Evolutionary conservation across 2,113 vertebrate species (phyloP).

Genomic region (Phycodurus eques): DNA sequence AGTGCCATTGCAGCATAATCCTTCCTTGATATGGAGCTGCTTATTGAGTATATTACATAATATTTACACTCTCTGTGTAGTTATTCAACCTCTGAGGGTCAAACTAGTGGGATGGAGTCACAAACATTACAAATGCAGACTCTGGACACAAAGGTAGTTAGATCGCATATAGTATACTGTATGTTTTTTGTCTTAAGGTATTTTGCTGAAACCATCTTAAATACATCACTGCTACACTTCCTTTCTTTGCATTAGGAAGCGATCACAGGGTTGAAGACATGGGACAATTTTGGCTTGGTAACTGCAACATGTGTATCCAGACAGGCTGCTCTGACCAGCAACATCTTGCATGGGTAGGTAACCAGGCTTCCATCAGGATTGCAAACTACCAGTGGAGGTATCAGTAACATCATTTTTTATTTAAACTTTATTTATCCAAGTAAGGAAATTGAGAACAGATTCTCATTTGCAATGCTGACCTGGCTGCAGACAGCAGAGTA

Average conservation of each 20-base stretch:
- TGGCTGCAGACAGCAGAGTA: too few relatives aligned
- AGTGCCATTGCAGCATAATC: background rate
- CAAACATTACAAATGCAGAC: conserved; percentile 72
- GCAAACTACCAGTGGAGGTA: background rate
- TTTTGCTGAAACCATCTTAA: background rate
- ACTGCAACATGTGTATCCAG: conserved; percentile 58
- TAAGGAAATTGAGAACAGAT: too few relatives aligned
- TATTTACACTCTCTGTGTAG: conserved; percentile 20
- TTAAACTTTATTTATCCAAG: too few relatives aligned
- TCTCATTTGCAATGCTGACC: too few relatives aligned
- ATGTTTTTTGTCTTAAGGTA: background rate
- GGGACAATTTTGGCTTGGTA: conserved; percentile 77
- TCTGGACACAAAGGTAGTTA: conserved; percentile 75
- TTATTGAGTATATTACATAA: background rate
- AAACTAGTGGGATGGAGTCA: conserved; percentile 50
- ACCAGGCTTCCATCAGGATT: background rate
- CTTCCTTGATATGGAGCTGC: background rate
- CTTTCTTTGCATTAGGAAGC: conserved; percentile 34
- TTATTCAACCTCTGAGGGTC: conserved; percentile 65
- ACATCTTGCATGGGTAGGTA: conserved; percentile 70
- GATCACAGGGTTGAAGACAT: conserved; percentile 77
- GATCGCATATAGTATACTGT: background rate
- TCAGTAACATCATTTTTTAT: background rate
- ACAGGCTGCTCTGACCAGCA: conserved; percentile 31
- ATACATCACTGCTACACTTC: background rate